phyloP scores from a whole-genome alignment of 2,888 invertebrate species.

The Shargacucullia verbasci region DNA sequence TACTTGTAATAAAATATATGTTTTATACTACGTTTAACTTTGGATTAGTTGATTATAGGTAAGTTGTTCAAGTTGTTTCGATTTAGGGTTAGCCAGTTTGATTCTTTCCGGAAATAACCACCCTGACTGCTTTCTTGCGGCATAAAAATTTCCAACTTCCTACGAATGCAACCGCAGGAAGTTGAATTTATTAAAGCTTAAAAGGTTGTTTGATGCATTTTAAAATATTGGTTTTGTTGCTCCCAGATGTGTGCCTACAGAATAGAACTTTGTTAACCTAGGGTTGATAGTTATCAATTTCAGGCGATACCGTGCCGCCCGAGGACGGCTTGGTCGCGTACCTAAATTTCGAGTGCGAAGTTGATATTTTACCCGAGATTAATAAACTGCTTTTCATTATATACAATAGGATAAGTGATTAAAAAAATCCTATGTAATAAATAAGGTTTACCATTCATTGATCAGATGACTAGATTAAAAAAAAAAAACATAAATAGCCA shows the following conservation, averaged over 20 bases:
- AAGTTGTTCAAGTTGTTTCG: conserved; percentile 3
- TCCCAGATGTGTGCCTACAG: neutral
- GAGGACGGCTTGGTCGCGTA: no score
- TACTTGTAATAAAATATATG: conserved; percentile 33
- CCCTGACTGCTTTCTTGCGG: conserved; percentile 26
- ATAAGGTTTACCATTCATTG: no score
- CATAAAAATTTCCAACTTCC: conserved; percentile 42
- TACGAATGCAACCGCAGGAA: conserved; percentile 40
- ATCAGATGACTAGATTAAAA: no score
- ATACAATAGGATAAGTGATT: no score
- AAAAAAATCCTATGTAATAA: no score
- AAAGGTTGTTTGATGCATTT: conserved; percentile 14
- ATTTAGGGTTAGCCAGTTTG: conserved; percentile 10
- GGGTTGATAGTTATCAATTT: no score
- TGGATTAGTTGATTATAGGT: conserved; percentile 22
- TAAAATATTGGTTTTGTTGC: conserved; percentile 8
- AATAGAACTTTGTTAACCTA: neutral
- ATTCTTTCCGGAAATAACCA: conserved; percentile 25
- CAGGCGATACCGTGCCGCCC: no score
- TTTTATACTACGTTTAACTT: conserved; percentile 6
- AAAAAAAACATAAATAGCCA: no score
- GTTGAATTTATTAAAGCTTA: conserved; percentile 40
- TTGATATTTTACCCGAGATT: no score
- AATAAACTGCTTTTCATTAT: no score
- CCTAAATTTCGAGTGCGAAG: no score